Base-by-base conservation (phyloP, 2,888 invertebrate genomes). In the Bembecia ichneumoniformis region DNA sequence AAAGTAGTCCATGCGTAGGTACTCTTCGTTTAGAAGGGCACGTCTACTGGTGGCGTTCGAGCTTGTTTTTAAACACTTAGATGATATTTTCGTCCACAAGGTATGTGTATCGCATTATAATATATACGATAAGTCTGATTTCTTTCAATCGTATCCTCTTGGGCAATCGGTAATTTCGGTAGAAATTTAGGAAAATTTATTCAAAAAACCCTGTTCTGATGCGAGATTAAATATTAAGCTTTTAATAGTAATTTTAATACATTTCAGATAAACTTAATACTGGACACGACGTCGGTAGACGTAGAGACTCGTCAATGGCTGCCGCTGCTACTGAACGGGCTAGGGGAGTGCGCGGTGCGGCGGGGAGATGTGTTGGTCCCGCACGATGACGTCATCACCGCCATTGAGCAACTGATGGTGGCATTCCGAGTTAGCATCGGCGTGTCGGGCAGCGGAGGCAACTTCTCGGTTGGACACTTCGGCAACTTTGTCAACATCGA, bases 341-440 rank as follows among this genome's bases (percentile, higher is more conserved):
- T 97, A 28, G 89, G 92, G 15, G 95, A 96, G 74, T 92, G 93
- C 50, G 92, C 95, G 0, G 89, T 96, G 9, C 71, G 88, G 43
- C 89, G 91, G 55, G 87, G 88, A 3, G 89, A 77, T 7, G 58
- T 66, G 10, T 72, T 91, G 1, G 68, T 94, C 2, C 81, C 91
- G 0, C 91, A 92, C 66, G 91, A 92, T 66, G 90, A 93, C 1
- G 91, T 97, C 15, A 93, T 96, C n/a, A 90, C 93, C 0, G 89
- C 93, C 63, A 88, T 95, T 34, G 93, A 94, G 64, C 89, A 90
- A 49, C 93, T 96, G 58, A 94, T 94, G 0, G 89, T 95, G 16
- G 78, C 87, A 28, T 89, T 90, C 54, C 73, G 71, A n/a, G 86
- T 90, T 11, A 77, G 89, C 40, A 77, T 95, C 10, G 96, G 95